Evolutionary conservation across 2,797 vertebrate species (phyloP).

Genomic region (Lacerta viridis): DNA sequence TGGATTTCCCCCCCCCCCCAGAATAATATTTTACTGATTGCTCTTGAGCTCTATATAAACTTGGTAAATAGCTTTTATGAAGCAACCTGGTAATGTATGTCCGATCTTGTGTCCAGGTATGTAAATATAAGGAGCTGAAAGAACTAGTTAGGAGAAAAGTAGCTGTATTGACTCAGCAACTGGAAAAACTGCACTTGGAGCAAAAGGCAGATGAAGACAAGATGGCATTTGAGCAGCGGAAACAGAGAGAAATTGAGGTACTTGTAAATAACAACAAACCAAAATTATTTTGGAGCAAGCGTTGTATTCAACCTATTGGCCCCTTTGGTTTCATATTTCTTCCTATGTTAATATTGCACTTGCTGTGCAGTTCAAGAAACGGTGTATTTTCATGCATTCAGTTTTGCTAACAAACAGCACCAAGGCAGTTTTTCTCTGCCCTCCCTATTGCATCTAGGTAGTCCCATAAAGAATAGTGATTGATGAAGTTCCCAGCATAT

Average conservation of each 20-base stretch:
- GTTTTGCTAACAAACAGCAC: neutral
- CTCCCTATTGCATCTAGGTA: neutral
- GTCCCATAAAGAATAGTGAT: neutral
- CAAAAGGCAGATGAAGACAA: slow-evolving; percentile 87
- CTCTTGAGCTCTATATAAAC: too few relatives aligned
- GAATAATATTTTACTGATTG: neutral
- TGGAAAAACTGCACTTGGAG: slow-evolving; percentile 89
- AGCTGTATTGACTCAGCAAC: slow-evolving; percentile 85
- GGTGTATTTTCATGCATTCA: neutral
- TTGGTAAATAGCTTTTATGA: too few relatives aligned
- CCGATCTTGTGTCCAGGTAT: slow-evolving; percentile 78
- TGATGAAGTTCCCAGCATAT: neutral
- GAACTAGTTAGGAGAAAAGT: slow-evolving; percentile 85
- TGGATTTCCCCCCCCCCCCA: neutral
- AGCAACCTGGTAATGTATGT: slow-evolving; percentile 2
- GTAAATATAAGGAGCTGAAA: slow-evolving; percentile 89
- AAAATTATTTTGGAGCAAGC: slow-evolving; percentile 4
- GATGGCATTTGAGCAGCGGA: slow-evolving; percentile 85
- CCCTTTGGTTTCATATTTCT: neutral
- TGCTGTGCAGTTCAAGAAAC: neutral
- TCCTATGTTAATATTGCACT: neutral
- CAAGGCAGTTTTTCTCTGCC: neutral
- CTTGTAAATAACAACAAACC: slow-evolving; percentile 1
- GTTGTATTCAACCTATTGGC: neutral
- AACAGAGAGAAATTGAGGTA: slow-evolving; percentile 89